Percentiles rank a stretch among this genome's conserved stretches.
Conservation (phyloP, 2,888 invertebrate species). For the Watsonalla cultraria region DNA sequence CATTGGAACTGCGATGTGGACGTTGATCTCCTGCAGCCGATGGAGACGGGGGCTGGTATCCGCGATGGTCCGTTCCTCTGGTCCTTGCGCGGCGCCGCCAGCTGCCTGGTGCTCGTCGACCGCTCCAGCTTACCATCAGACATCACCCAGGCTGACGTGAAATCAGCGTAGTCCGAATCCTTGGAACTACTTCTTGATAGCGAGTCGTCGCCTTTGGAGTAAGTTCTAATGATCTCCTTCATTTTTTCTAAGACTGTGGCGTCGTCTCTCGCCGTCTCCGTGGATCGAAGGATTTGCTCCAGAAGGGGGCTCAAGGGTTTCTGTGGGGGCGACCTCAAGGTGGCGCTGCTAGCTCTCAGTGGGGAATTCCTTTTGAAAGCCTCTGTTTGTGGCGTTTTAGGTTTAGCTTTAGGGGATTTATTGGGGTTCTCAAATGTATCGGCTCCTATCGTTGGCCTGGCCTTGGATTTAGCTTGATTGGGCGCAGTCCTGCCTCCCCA, state of each 20-base stretch:
- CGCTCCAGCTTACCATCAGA: constrained; percentile 83
- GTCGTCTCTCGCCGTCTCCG: constrained; percentile 86
- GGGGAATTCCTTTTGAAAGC: constrained; percentile 75
- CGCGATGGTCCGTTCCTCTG: constrained; percentile 61
- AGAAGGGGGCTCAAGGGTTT: constrained; percentile 82
- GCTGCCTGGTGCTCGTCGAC: constrained; percentile 75
- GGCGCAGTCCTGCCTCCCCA: constrained; percentile 84
- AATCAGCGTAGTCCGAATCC: constrained; percentile 81
- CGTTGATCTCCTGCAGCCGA: constrained; percentile 67
- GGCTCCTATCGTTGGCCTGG: constrained; percentile 58
- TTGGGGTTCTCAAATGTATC: constrained; percentile 74
- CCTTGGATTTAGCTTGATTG: constrained; percentile 54
- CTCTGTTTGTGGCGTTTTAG: constrained; percentile 54
- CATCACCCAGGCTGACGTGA: constrained; percentile 86
- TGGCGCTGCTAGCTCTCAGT: constrained; percentile 68
- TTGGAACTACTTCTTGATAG: constrained; percentile 73
- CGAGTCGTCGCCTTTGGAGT: constrained; percentile 67
- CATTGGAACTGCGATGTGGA: constrained; percentile 71
- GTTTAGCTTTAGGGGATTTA: constrained; percentile 80
- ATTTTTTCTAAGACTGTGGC: constrained; percentile 85
- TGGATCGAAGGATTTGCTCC: constrained; percentile 84
- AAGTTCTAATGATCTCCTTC: constrained; percentile 80
- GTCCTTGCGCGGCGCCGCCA: constrained; percentile 70
- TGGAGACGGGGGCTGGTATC: constrained; percentile 68
- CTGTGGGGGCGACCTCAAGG: constrained; percentile 78